Conservation (phyloP, 2,113 vertebrate genomes). For the Saimiri boliviensis region DNA sequence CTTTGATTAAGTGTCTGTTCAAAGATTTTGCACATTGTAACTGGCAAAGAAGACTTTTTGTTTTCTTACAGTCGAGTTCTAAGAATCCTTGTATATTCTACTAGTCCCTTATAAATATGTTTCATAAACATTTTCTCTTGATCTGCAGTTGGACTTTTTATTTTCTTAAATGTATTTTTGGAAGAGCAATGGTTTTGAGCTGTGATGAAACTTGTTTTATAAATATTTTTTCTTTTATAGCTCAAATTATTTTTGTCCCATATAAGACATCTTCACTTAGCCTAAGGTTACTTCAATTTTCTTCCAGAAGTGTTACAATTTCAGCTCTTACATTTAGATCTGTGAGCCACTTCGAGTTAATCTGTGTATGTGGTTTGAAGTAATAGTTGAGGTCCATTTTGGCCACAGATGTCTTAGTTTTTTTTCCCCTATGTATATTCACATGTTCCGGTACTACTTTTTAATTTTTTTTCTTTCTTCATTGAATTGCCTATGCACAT, state of each 20-base stretch:
- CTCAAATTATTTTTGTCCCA: background rate
- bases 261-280: background rate
- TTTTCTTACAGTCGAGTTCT: background rate
- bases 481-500: background rate
- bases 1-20: background rate
- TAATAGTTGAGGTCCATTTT: background rate
- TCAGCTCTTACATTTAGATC: background rate
- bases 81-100: background rate
- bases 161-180: background rate
- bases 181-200: background rate
- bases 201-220: background rate
- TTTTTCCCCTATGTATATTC: background rate
- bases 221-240: background rate
- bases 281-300: background rate
- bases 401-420: background rate
- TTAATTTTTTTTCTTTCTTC: background rate
- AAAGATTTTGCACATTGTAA: background rate
- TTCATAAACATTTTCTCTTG: slow-evolving; percentile 1
- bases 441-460: background rate
- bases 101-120: background rate
- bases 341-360: background rate
- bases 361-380: background rate
- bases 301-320: background rate
- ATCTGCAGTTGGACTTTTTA: background rate
- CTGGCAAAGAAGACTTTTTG: background rate